A percentile compares a stretch with the other conserved stretches of the same genome.
These are phyloP conservation scores for Brachyalestes nurse DNA, from an alignment of 2,797 vertebrate genomes.

Conservation along the genomic window DNA sequence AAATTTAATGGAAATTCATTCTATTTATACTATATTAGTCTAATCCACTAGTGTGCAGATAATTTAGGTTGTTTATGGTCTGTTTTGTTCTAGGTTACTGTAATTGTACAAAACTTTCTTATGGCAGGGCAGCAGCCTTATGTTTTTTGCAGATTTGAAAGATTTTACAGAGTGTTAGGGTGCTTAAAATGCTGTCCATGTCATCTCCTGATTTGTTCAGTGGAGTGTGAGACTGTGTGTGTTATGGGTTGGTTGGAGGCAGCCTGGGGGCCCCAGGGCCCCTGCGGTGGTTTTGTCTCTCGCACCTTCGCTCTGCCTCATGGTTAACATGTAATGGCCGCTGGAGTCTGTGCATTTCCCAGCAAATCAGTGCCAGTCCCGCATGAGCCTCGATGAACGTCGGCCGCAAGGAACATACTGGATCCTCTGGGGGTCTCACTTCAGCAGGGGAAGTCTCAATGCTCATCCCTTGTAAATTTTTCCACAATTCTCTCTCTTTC, in stretches of 20 bases:
- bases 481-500: slow-evolving; percentile 18
- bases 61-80: too few relatives aligned
- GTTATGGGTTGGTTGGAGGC: not conserved
- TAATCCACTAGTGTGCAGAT: too few relatives aligned
- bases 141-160: not conserved
- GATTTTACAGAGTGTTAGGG: not conserved
- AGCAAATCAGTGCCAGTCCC: slow-evolving; percentile 26
- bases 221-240: not conserved
- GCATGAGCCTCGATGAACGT: slow-evolving; percentile 24
- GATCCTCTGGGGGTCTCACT: slow-evolving; percentile 33
- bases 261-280: not conserved
- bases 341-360: slow-evolving; percentile 1
- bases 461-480: not conserved
- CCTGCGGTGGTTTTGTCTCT: not conserved
- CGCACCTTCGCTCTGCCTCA: slow-evolving; percentile 5
- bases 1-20: too few relatives aligned
- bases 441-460: not conserved
- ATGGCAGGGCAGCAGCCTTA: not conserved
- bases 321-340: slow-evolving; percentile 22
- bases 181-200: not conserved
- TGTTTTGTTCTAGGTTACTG: too few relatives aligned
- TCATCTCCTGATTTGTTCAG: not conserved
- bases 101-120: not conserved
- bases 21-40: too few relatives aligned
- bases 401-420: slow-evolving; percentile 19